Conservation (phyloP, 2,113 vertebrate genomes). For the Channa maculata region DNA sequence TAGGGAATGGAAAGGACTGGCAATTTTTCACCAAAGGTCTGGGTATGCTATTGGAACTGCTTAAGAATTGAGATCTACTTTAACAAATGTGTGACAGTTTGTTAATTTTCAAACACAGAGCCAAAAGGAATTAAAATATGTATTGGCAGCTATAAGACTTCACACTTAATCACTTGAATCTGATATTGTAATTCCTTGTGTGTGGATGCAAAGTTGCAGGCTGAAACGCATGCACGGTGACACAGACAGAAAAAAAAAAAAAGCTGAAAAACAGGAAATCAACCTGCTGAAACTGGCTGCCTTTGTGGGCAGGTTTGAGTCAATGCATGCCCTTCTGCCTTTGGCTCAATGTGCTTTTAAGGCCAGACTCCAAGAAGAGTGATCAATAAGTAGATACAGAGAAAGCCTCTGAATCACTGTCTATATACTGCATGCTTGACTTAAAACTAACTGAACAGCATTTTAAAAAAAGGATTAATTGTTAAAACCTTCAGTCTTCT, state of each 20-base stretch:
- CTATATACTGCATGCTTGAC: not conserved
- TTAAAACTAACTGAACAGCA: not conserved
- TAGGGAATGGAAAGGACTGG: slow-evolving; percentile 42
- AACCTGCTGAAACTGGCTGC: slow-evolving; percentile 48
- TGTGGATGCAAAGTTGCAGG: not conserved
- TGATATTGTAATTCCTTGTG: slow-evolving; percentile 6
- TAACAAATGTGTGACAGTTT: not conserved
- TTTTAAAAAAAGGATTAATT: not conserved
- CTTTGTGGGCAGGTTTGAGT: slow-evolving; percentile 49
- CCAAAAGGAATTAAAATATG: not conserved
- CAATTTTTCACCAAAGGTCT: slow-evolving; percentile 37
- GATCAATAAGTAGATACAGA: slow-evolving; percentile 21
- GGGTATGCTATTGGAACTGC: not conserved
- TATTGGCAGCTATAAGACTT: not conserved
- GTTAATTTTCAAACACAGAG: not conserved
- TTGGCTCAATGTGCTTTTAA: slow-evolving; percentile 24
- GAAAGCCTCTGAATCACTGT: not conserved
- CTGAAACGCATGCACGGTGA: slow-evolving; percentile 14
- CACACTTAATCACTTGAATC: not conserved
- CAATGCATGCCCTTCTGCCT: slow-evolving; percentile 30
- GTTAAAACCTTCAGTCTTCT: not conserved
- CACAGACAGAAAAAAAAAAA: slow-evolving; percentile 11
- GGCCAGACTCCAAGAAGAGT: slow-evolving; percentile 18
- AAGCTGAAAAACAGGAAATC: slow-evolving; percentile 70
- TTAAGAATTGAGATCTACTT: slow-evolving; percentile 11